A percentile compares a stretch with the other conserved stretches of the same genome.
Conservation (phyloP, 2,113 vertebrate species). For the Gnathochromis pfefferi region DNA sequence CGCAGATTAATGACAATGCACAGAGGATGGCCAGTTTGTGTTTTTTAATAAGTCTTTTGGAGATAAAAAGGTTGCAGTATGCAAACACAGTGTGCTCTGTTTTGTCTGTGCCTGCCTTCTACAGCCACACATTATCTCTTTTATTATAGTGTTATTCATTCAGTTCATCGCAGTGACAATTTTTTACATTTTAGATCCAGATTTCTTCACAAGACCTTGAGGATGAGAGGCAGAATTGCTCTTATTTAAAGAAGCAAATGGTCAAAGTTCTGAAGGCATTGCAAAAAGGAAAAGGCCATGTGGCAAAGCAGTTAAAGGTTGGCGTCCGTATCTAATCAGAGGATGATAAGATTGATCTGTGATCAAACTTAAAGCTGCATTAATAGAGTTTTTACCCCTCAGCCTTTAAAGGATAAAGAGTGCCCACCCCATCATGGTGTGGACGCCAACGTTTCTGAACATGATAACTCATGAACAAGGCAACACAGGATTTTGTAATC, state of each 20-base stretch:
- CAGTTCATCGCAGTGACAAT: background rate
- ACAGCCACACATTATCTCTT: background rate
- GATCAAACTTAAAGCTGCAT: background rate
- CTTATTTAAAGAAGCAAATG: slow-evolving; percentile 78
- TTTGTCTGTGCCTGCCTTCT: background rate
- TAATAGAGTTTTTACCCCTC: background rate
- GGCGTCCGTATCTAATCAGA: background rate
- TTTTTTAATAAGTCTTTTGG: background rate
- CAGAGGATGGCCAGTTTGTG: background rate
- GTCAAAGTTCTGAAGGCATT: slow-evolving; percentile 72
- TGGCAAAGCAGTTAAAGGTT: slow-evolving; percentile 54
- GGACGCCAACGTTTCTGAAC: background rate
- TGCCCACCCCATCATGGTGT: background rate
- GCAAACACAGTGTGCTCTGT: background rate
- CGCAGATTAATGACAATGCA: background rate
- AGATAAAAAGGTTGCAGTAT: background rate
- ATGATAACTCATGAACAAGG: background rate
- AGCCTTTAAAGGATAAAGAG: background rate
- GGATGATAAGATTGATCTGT: background rate
- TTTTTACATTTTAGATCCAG: slow-evolving; percentile 65
- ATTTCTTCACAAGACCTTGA: slow-evolving; percentile 77
- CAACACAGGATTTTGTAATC: background rate
- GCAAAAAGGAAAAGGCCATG: slow-evolving; percentile 64
- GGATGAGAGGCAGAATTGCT: slow-evolving; percentile 76
- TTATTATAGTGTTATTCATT: background rate